Percentiles rank a stretch among this genome's conserved stretches.
Evolutionary conservation across 2,113 vertebrate species (phyloP).

Genomic region (Carassius carassius): DNA sequence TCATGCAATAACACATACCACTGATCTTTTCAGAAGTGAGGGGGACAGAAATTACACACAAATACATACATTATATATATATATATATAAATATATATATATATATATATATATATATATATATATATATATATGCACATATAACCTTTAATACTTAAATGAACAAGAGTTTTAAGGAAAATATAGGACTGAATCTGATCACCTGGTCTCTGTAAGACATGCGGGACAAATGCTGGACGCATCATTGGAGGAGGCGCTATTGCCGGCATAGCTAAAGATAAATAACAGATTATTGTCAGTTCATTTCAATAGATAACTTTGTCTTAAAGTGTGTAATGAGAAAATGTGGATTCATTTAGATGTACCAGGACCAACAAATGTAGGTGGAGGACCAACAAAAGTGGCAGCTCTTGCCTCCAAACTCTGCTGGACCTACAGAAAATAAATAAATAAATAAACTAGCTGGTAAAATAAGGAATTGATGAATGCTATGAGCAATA

Average conservation of each 20-base stretch:
- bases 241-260: conserved; percentile 82
- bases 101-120: too few relatives aligned
- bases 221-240: conserved; percentile 88
- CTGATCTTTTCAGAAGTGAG: too few relatives aligned
- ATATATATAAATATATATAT: too few relatives aligned
- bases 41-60: too few relatives aligned
- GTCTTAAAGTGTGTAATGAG: neutral
- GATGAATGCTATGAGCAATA: neutral
- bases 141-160: too few relatives aligned
- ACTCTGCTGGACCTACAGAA: conserved; percentile 85
- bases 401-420: conserved; percentile 85
- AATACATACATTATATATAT: too few relatives aligned
- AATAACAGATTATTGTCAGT: neutral
- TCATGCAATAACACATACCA: too few relatives aligned
- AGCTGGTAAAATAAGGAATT: neutral
- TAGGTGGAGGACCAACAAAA: conserved; percentile 72
- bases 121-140: too few relatives aligned
- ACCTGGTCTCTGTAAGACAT: conserved; percentile 88
- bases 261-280: conserved; percentile 74
- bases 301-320: neutral
- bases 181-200: conserved; percentile 31
- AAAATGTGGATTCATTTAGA: neutral
- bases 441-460: conserved; percentile 15
- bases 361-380: conserved; percentile 79
- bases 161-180: neutral